Evolutionary conservation across 1,140 invertebrate species (phyloP), one percentile per base, ranked within the genome.

Genomic region (Zaprionus ghesquierei): DNA sequence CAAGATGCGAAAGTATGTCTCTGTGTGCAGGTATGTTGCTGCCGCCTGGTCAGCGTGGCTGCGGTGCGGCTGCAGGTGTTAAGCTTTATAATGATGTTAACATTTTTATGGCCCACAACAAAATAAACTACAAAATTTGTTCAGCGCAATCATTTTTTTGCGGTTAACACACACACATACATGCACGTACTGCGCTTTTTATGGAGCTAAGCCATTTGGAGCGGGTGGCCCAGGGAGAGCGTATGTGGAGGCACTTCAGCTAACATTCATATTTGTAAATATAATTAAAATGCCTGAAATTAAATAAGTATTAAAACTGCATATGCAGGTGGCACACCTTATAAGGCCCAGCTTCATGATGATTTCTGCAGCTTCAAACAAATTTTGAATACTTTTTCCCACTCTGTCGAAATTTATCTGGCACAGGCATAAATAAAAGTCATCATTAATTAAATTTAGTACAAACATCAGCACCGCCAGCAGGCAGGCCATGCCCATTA

Each of bases 381-480:
- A 41, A 15, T 10, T 44, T 4, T 44, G 6, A 12, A 18, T 9
- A 18, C 6, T 44, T 44, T 15, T 9, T 15, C 33, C 13, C 33
- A 5, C 33, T 5, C 33, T 5, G 5, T 35, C 33, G 23, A 12
- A 13, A 9, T 38, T 41, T 73, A 27, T 54, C 60, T 62, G 71
- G 69, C 65, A 76, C 79, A 79, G 81, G 77, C 84, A 89, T 89
- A 89, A 89, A 89, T 89, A 89, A 89, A 89, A 89, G 84, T 89
- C 84, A 80, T 89, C 84, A 84, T 89, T 89, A 89, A 89, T 89
- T 89, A 72, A 89, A 80, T 84, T 89, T 89, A 89, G 79, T 89
- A 89, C 79, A 84, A 89, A 80, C 75, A 81, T 79, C 82, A 82
- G 77, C 82, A 72, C 78, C 79, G 74, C 79, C 84, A 41, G 15